Evolutionary conservation across 2,113 vertebrate species (phyloP).

Genomic region (Gymnobelideus leadbeateri): DNA sequence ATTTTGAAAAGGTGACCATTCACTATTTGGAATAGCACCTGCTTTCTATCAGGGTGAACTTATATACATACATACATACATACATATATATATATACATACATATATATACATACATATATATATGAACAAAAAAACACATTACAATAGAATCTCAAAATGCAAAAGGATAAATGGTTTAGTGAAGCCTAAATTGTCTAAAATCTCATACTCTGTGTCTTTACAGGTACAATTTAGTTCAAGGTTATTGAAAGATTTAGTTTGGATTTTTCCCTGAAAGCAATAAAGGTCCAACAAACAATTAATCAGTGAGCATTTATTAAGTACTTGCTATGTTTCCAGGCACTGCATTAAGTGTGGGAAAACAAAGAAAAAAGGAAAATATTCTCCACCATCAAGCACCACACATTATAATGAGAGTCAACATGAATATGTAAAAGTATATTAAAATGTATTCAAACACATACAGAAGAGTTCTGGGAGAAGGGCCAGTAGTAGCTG

Average conservation of each 20-base stretch:
- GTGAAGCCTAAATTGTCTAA: background rate
- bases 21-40: too few relatives aligned
- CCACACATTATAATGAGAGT: background rate
- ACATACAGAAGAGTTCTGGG: background rate
- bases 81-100: too few relatives aligned
- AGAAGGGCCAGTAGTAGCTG: background rate
- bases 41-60: too few relatives aligned
- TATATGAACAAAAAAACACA: background rate
- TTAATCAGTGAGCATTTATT: background rate
- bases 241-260: background rate
- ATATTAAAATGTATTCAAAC: background rate
- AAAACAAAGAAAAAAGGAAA: background rate
- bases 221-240: background rate
- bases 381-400: background rate
- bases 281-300: background rate
- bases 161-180: background rate
- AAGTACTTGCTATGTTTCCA: background rate
- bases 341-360: background rate
- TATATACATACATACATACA: too few relatives aligned
- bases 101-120: too few relatives aligned
- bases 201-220: background rate
- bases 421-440: background rate
- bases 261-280: background rate
- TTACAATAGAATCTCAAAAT: background rate
- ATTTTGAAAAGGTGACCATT: background rate